phyloP scores from a whole-genome alignment of 2,888 invertebrate species.

The Campoletis raptor region DNA sequence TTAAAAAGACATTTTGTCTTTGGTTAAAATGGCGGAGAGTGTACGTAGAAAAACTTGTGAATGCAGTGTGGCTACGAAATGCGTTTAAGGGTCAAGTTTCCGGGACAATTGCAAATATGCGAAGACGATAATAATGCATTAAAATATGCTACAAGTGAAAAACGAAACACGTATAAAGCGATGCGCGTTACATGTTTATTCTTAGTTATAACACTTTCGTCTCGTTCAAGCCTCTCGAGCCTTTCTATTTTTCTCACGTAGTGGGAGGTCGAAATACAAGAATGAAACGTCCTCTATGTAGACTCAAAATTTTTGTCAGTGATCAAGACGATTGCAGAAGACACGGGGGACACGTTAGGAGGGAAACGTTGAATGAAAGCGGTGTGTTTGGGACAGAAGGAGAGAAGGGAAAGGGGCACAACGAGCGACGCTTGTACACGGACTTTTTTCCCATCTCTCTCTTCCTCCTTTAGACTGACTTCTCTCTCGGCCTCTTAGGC shows the following conservation, averaged over 20 bases:
- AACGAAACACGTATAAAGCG: slow-evolving; percentile 18
- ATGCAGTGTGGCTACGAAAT: neutral
- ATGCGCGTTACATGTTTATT: neutral
- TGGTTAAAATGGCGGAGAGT: no score
- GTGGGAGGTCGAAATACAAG: slow-evolving; percentile 39
- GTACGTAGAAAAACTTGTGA: neutral
- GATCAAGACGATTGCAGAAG: slow-evolving; percentile 29
- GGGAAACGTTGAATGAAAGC: slow-evolving; percentile 66
- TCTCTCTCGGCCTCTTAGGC: slow-evolving; percentile 31
- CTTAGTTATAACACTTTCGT: slow-evolving; percentile 21
- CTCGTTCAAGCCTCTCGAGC: neutral
- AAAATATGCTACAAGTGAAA: slow-evolving; percentile 14
- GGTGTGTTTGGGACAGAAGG: slow-evolving; percentile 1
- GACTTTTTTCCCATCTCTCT: slow-evolving; percentile 1
- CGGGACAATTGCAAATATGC: slow-evolving; percentile 1
- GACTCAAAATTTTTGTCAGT: slow-evolving; percentile 15
- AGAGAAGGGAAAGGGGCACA: slow-evolving; percentile 26
- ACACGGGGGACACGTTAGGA: slow-evolving; percentile 31
- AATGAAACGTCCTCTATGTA: slow-evolving; percentile 42
- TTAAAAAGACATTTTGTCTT: no score
- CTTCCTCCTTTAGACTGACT: slow-evolving; percentile 16
- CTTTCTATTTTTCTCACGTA: slow-evolving; percentile 34
- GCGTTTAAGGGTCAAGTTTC: slow-evolving; percentile 13
- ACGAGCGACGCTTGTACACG: slow-evolving; percentile 34
- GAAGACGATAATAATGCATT: neutral